Conservation (phyloP, 2,888 invertebrate genomes). For the Biston betularia region DNA sequence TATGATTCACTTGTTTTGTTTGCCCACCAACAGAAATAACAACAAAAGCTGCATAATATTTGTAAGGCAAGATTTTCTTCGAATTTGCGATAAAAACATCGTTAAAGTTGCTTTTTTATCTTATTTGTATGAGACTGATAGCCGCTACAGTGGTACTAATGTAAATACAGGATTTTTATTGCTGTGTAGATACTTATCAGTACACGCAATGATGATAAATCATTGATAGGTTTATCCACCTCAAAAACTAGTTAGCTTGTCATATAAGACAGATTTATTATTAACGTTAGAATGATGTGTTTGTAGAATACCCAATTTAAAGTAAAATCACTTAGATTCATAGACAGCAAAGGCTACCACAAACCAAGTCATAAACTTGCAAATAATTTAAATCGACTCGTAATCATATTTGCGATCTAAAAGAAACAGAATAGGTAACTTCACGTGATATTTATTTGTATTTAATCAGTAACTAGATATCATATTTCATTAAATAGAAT, state of each 20-base stretch:
- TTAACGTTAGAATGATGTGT: not conserved
- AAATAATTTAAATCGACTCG: not conserved
- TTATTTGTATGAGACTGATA: slow-evolving; percentile 69
- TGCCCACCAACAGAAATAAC: slow-evolving; percentile 37
- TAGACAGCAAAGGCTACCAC: too few species aligned
- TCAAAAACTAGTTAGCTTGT: slow-evolving; percentile 5
- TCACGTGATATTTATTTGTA: not conserved
- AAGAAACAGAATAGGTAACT: not conserved
- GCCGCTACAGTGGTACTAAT: slow-evolving; percentile 65
- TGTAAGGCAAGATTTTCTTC: slow-evolving; percentile 56
- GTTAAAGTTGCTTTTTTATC: slow-evolving; percentile 80
- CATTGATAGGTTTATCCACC: slow-evolving; percentile 45
- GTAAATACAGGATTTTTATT: slow-evolving; percentile 75
- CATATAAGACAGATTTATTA: slow-evolving; percentile 13
- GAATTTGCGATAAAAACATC: slow-evolving; percentile 73
- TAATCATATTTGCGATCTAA: not conserved
- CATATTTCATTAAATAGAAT: slow-evolving; percentile 1
- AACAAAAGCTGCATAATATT: slow-evolving; percentile 36
- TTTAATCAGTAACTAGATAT: not conserved
- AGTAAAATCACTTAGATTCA: too few species aligned
- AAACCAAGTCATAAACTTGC: too few species aligned
- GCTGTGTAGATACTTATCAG: slow-evolving; percentile 62
- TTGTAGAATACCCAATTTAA: not conserved
- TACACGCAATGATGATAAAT: slow-evolving; percentile 56
- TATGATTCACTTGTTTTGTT: slow-evolving; percentile 37